Base-by-base conservation (phyloP, 1,140 invertebrate genomes). In the Drosophila azteca region DNA sequence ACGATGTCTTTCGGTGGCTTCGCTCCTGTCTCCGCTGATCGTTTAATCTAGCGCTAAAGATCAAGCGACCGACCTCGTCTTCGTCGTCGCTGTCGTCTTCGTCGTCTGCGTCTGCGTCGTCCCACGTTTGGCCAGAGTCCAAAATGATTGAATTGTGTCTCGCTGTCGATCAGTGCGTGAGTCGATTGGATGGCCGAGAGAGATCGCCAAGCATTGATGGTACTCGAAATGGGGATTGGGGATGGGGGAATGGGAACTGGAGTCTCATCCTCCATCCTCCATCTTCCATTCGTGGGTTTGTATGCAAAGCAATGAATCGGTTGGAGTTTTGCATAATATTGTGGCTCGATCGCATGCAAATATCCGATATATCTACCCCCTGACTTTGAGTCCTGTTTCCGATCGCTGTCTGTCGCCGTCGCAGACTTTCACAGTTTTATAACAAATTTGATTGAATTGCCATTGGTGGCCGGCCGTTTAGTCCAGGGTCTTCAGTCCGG, bases 131-230 rank as follows among this genome's bases (percentile, higher is more conserved):
- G 9, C 31, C 58, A 1, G 50, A 54, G 49, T 29, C 24, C 13
- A 41, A 79, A 90, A 88, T 90, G 87, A 90, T 90, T 90, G 87
- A 90, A 90, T 90, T 90, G 87, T 90, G 87, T 90, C 87, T 79
- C 68, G 59, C 84, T 88, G 82, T 87, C 81, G 71, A 79, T 87
- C 81, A 87, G 73, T 75, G 76, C 63, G 78, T 78, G 73, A 76
- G 70, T 68, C 57, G 67, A 71, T 35, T 35, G 29, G 29, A 31
- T 55, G 66, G 44, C 51, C 59, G 24, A 26, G 80, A 48, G 44
- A 72, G 63, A 67, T 89, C 69, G 64, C 48, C 83, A 59, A 84
- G 63, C 83, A 63, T 26, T 66, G 81, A 85, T 85, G 50, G 51
- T 45, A 58, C 64, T 62, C 54, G 54, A 49, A 61, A 51, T 46